A percentile compares a stretch with the other conserved stretches of the same genome.
phyloP scores from a whole-genome alignment of 2,888 invertebrate genomes.

The Ormyrus nitidulus region DNA sequence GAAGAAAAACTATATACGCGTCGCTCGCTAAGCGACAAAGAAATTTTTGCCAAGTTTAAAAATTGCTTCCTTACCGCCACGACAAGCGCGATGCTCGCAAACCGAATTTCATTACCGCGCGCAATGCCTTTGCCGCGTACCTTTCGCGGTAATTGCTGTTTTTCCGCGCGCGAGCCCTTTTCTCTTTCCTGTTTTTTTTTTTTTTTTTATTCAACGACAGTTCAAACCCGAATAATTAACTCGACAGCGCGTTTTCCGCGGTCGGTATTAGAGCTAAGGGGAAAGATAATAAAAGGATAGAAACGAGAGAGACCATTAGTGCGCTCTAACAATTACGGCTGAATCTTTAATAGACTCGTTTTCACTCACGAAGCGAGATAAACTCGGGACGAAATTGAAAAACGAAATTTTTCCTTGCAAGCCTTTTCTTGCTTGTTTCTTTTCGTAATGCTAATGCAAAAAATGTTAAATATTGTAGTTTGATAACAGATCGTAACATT shows the following conservation, averaged over 20 bases:
- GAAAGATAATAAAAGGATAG: constrained; percentile 16
- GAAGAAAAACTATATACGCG: too few relatives aligned
- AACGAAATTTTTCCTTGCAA: too few relatives aligned
- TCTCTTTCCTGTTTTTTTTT: not conserved
- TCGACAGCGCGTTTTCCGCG: not conserved
- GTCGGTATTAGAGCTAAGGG: not conserved
- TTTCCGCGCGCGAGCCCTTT: too few relatives aligned
- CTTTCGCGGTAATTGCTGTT: not conserved
- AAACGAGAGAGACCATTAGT: constrained; percentile 24
- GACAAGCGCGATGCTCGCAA: not conserved
- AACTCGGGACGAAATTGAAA: too few relatives aligned
- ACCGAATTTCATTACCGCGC: constrained; percentile 4
- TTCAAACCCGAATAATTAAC: constrained; percentile 26
- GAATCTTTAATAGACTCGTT: constrained; percentile 15
- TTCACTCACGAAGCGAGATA: too few relatives aligned
- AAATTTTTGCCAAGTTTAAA: constrained; percentile 3
- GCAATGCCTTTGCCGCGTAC: too few relatives aligned
- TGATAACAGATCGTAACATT: too few relatives aligned
- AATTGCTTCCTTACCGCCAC: not conserved
- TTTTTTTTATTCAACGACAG: constrained; percentile 14
- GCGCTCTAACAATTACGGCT: constrained; percentile 23
- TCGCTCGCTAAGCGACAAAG: not conserved
- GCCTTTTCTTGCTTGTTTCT: too few relatives aligned
- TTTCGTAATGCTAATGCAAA: too few relatives aligned
- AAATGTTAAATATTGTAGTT: too few relatives aligned